Base-by-base conservation (phyloP, 2,888 invertebrate genomes). In the Chrysolina haemoptera region DNA sequence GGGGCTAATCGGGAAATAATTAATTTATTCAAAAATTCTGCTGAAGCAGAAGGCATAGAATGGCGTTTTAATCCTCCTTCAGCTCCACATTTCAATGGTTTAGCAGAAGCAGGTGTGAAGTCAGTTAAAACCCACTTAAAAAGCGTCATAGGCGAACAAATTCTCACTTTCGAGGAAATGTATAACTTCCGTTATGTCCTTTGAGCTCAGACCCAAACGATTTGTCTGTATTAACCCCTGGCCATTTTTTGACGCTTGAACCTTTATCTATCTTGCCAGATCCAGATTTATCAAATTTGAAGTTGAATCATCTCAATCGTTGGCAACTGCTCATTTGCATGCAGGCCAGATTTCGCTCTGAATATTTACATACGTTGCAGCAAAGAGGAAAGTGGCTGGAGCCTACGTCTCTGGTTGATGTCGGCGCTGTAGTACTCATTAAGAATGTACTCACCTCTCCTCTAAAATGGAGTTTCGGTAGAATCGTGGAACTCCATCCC, bases 71-170 rank as follows among this genome's bases (percentile, higher is more conserved):
- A 50, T 14, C 16, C 50, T n/a, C 12, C 20, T 1, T 20, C 55
- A 10, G 14, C 27, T 22, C 55, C 27, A n/a, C 27, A 69, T 9
- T 82, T 83, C 55, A 85, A 84, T 0, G 86, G 85, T 9, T 55
- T 84, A 6, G 83, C 82, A 82, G 85, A 86, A 62, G 77, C 81
- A 11, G 82, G 80, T 11, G 76, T 85, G 0, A 83, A 83, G 68
- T 79, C 79, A 0, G 73, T 80, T 0, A 86, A 86, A 76, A 70
- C 63, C 55, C 84, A 83, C 68, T 59, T 85, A 35, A 65, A 65
- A 14, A 73, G 81, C 12, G 70, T 83, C 5, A 68, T 82, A 10
- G 80, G 82, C 0, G 74, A 77, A 16, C 46, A 68, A 8, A 74
- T 73, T 11, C 50, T 84, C 4, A 86, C 80, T 10, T 82, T 70